Evolutionary conservation across 2,797 vertebrate genomes (phyloP), one percentile per base, ranked within the genome.

Genomic region (Merluccius polli): DNA sequence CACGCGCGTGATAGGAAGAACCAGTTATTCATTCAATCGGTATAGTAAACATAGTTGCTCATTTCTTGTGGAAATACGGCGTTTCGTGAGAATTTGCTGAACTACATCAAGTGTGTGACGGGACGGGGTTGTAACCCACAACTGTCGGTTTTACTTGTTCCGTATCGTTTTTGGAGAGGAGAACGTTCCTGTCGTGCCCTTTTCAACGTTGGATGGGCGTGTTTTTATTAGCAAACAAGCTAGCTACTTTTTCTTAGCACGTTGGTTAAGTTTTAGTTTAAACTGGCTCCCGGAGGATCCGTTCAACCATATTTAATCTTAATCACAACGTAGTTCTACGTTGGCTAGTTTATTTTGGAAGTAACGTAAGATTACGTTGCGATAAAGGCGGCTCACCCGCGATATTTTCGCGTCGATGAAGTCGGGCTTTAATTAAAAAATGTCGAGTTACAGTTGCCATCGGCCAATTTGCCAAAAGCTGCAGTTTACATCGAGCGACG

Each of bases 401-500:
- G 83, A 84, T 78, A 27, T 83, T 84, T 18, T 41, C 27, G 31
- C 44, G 70, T 88, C 76, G 81, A 83, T 81, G 73, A 71, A 27
- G 75, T 72, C 75, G 79, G 87, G 78, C 65, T 85, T 89, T 87
- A 84, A 87, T 88, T 69, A 71, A 71, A 48, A 88, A 87, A 93
- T 92, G 92, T 91, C 90, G 80, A 79, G 73, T 75, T 90, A 41
- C 85, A 10, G 79, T 2, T 88, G 86, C 82, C 86, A 79, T 72
- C 83, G 89, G 1, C 90, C 91, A 0, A 93, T 96, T 70, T 91
- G 96, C 0, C 96, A 98, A 77, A 98, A 97, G 38, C 80, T 99
- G 6, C 92, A 93, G 44, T 99, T 99, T 75, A 73, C 93, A 0
- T 90, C 88, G 75, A 94, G 94, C 67, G 94, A 96, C 75, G 95